Conservation (phyloP, 2,797 vertebrate species). For the Oreochromis mossambicus region DNA sequence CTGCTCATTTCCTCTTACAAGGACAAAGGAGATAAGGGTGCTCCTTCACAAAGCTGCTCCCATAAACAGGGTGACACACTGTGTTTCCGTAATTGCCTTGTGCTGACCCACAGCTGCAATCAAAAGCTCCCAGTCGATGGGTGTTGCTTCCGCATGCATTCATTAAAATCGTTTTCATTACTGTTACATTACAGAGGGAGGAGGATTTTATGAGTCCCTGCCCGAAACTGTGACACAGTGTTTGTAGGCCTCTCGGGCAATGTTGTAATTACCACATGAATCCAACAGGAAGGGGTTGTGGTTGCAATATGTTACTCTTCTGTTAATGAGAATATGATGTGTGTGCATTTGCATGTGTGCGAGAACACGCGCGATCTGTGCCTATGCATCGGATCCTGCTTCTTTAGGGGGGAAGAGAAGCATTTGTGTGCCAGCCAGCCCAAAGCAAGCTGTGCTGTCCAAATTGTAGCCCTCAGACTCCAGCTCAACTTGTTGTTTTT, state of each 20-base stretch:
- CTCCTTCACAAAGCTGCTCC: conserved; percentile 20
- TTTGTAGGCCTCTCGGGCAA: conserved; percentile 55
- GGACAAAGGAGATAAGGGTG: conserved; percentile 13
- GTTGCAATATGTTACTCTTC: conserved; percentile 47
- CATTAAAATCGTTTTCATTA: conserved; percentile 53
- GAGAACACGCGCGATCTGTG: conserved; percentile 20
- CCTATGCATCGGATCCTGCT: conserved; percentile 19
- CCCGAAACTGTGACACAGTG: conserved; percentile 55
- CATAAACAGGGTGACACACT: conserved; percentile 49
- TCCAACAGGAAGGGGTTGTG: conserved; percentile 51
- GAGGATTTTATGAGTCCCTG: conserved; percentile 49
- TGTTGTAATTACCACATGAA: conserved; percentile 67
- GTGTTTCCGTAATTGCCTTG: conserved; percentile 42
- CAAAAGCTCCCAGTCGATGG: conserved; percentile 48
- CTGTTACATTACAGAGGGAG: conserved; percentile 40
- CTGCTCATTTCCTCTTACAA: conserved; percentile 1
- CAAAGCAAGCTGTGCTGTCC: conserved; percentile 46
- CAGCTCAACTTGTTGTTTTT: conserved; percentile 58
- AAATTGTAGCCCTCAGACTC: conserved; percentile 69
- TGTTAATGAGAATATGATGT: conserved; percentile 57
- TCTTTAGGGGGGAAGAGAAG: conserved; percentile 30
- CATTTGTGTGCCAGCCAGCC: conserved; percentile 54
- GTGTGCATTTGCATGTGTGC: background rate
- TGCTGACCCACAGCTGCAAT: conserved; percentile 60
- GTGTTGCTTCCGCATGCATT: conserved; percentile 52